phyloP scores from a whole-genome alignment of 2,888 invertebrate genomes.

The Erpobdella octoculata region DNA sequence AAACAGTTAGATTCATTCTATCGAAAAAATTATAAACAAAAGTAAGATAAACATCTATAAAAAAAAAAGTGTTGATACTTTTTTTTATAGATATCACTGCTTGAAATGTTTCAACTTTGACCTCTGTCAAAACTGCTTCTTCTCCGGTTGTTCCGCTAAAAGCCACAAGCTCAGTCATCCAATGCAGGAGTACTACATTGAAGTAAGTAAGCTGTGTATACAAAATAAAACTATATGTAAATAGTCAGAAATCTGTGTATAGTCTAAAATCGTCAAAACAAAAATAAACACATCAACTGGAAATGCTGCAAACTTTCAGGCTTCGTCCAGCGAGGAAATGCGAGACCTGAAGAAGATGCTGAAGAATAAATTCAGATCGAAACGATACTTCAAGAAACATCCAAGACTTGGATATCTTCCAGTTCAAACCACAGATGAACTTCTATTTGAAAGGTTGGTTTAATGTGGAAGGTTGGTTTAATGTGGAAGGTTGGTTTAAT shows the following conservation, averaged over 20 bases:
- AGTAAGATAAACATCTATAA: not conserved
- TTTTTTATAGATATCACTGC: constrained; percentile 59
- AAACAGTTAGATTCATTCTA: not conserved
- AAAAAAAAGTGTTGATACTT: too few species aligned
- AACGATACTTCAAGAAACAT: constrained; percentile 89
- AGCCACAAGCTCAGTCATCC: constrained; percentile 64
- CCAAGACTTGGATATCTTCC: constrained; percentile 88
- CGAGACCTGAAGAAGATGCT: constrained; percentile 92
- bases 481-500: too few species aligned
- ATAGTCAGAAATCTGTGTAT: too few species aligned
- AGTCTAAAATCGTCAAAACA: not conserved
- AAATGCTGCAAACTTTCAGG: too few species aligned
- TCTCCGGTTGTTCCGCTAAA: constrained; percentile 58
- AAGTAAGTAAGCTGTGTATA: constrained; percentile 39
- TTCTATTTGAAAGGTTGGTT: constrained; percentile 35
- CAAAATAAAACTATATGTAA: not conserved
- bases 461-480: too few species aligned
- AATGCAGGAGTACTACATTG: constrained; percentile 60
- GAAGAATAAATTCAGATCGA: constrained; percentile 94
- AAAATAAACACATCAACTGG: constrained; percentile 2
- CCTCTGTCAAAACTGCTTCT: constrained; percentile 65
- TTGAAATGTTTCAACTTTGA: constrained; percentile 62
- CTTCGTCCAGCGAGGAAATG: constrained; percentile 94
- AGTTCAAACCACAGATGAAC: constrained; percentile 84
- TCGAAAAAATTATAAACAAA: not conserved